Percentiles rank a stretch among this genome's conserved stretches.
These are phyloP conservation scores for Eufriesea mexicana DNA, from an alignment of 1,140 invertebrate genomes.

Conservation along the genomic window DNA sequence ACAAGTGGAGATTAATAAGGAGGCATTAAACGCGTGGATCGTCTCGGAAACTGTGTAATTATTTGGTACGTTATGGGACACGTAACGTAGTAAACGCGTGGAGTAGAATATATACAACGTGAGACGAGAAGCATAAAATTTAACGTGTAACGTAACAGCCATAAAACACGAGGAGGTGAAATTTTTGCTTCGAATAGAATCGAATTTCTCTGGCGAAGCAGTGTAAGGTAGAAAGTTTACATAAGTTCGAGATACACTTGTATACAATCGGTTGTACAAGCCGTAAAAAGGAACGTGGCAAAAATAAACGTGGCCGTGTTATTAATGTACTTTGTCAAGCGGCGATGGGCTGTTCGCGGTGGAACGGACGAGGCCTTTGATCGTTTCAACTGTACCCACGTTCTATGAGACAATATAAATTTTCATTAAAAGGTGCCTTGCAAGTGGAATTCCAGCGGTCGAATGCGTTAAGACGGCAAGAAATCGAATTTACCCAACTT, in stretches of 20 bases:
- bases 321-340: constrained; percentile 13
- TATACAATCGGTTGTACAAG: not conserved
- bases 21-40: not conserved
- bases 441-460: not conserved
- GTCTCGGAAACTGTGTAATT: not conserved
- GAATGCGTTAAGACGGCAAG: not conserved
- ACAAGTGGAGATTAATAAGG: not conserved
- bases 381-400: not conserved
- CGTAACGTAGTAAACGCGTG: not conserved
- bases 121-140: not conserved
- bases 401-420: constrained; percentile 11
- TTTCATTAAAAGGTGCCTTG: constrained; percentile 19
- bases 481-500: constrained; percentile 13
- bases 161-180: not conserved
- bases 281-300: not conserved
- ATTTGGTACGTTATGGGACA: not conserved
- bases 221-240: constrained; percentile 7
- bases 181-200: constrained; percentile 10
- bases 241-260: not conserved
- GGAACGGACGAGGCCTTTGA: not conserved
- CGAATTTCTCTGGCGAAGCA: not conserved
- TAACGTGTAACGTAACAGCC: not conserved
- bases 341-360: too few relatives aligned
- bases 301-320: not conserved
- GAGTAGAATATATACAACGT: not conserved